Base-by-base conservation (phyloP, 2,797 vertebrate genomes). In the Danio albolineatus region DNA sequence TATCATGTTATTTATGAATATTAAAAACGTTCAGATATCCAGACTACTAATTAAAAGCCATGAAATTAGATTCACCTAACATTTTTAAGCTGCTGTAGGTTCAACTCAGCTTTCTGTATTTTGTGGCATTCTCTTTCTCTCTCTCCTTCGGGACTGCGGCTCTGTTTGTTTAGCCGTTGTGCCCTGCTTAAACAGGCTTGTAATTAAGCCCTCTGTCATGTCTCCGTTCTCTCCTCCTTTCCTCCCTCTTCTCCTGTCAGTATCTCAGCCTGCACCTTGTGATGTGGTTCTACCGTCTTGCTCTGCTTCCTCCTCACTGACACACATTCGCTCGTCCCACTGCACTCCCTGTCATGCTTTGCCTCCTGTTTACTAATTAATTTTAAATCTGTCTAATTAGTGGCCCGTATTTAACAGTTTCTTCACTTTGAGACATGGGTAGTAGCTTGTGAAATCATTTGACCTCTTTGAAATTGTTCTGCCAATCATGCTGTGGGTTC, bases 361-460 rank as follows among this genome's bases (percentile, higher is more conserved):
- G 53, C 73, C 74, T 82, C 44, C 64, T 80, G 61, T 60, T 14
- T 62, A 75, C 10, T 80, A 70, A 87, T 89, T 86, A 17, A 85
- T 86, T 83, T 87, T 71, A 82, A 49, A 85, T 83, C 62, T 65
- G 62, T 73, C 84, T 82, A 83, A 83, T 85, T 84, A 71, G 39
- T 36, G 75, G 84, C 85, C 85, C 65, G 78, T 83, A 82, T 84
- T 86, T 84, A 82, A 84, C 80, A 64, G 75, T 75, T 81, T 82
- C 54, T 81, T 36, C 2, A 21, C 39, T 71, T 48, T 1, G 56
- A 46, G 38, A 66, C 19, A 54, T 56, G 17, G 44, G 41, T 53
- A 59, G 64, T 65, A 44, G 36, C 39, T 69, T 66, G 51, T 48
- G 65, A 84, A 78, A 76, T 82, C 17, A 75, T 39, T 19, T 75